Percentiles rank a stretch among this genome's conserved stretches.
These are phyloP conservation scores for Ptychoptera contaminata DNA, from an alignment of 2,888 invertebrate species.

Conservation along the genomic window DNA sequence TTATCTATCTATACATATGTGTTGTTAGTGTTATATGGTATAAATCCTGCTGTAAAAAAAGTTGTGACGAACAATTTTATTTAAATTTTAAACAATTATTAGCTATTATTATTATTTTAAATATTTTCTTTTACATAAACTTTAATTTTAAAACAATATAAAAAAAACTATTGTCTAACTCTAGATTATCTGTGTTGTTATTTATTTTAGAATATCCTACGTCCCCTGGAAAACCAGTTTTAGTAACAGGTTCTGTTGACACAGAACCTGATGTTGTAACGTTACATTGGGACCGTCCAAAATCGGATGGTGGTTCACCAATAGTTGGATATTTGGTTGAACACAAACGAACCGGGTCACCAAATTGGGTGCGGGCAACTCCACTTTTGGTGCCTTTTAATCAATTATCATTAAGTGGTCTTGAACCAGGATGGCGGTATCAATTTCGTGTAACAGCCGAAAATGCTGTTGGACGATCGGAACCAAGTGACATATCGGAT, in stretches of 20 bases:
- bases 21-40: too few relatives aligned
- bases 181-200: too few relatives aligned
- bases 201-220: constrained; percentile 46
- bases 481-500: constrained; percentile 73
- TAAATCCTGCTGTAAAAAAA: too few relatives aligned
- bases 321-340: constrained; percentile 73
- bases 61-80: too few relatives aligned
- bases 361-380: constrained; percentile 69
- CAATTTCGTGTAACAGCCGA: constrained; percentile 85
- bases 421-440: constrained; percentile 75
- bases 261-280: constrained; percentile 69
- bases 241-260: constrained; percentile 50
- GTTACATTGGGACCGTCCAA: constrained; percentile 66
- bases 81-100: too few relatives aligned
- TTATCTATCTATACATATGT: too few relatives aligned
- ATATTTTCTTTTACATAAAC: too few relatives aligned
- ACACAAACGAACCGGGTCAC: constrained; percentile 55
- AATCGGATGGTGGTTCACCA: constrained; percentile 74
- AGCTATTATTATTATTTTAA: too few relatives aligned
- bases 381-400: constrained; percentile 54
- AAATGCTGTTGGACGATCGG: constrained; percentile 76
- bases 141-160: too few relatives aligned
- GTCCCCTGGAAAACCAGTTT: constrained; percentile 67
- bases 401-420: constrained; percentile 62
- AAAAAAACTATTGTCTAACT: too few relatives aligned